Evolutionary conservation across 2,113 vertebrate species (phyloP).

Genomic region (Merops nubicus): DNA sequence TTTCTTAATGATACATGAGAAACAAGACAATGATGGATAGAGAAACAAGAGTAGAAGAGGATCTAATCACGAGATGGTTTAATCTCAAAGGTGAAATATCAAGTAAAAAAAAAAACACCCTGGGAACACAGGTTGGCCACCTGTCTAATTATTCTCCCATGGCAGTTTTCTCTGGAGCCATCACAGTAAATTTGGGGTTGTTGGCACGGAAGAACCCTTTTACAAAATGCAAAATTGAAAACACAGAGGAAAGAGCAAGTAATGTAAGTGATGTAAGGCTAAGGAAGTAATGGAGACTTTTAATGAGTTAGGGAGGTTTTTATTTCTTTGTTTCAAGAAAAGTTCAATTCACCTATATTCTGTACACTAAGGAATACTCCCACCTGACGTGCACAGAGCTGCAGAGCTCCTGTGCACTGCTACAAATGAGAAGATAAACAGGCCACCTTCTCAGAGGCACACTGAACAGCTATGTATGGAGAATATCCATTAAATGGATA

Average conservation of each 20-base stretch:
- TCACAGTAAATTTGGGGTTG: background rate
- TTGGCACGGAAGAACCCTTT: background rate
- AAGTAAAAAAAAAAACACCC: background rate
- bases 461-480: background rate
- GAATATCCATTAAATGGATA: slow-evolving; percentile 19
- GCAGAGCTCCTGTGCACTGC: background rate
- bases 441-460: background rate
- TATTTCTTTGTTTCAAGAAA: background rate
- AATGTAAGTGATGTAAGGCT: background rate
- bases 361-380: background rate
- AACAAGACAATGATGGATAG: background rate
- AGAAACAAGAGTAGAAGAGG: background rate
- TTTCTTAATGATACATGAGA: background rate
- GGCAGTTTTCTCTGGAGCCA: background rate
- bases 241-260: background rate
- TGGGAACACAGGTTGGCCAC: background rate
- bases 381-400: background rate
- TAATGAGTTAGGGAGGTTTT: background rate
- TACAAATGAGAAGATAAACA: slow-evolving; percentile 6
- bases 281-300: background rate
- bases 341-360: background rate
- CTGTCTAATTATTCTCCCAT: background rate
- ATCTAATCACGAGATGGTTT: background rate
- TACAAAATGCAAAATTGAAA: background rate
- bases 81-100: background rate